Percentiles rank a stretch among this genome's conserved stretches.
These are phyloP conservation scores for Porites lutea DNA, from an alignment of 64 coral and sea anemone genomes.

Conservation along the genomic window DNA sequence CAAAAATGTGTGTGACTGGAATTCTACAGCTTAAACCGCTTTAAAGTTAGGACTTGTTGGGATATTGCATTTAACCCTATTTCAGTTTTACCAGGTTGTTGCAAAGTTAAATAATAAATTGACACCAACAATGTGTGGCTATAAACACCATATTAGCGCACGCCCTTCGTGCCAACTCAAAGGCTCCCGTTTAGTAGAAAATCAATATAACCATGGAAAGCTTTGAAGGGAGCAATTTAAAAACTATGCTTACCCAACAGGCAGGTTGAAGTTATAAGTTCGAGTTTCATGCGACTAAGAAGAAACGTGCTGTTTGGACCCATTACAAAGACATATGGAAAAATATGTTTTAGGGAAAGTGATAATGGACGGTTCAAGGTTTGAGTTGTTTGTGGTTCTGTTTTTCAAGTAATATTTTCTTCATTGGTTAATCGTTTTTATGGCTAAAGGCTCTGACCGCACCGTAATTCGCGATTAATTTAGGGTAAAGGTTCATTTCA, in stretches of 20 bases:
- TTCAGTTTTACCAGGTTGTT: neutral
- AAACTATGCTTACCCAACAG: no score
- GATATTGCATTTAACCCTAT: neutral
- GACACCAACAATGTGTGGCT: neutral
- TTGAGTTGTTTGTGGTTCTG: neutral
- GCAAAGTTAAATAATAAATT: slow-evolving; percentile 13
- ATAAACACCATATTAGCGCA: neutral
- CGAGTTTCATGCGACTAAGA: neutral
- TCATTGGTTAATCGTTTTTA: neutral
- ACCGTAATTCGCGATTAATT: neutral
- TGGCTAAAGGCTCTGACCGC: neutral
- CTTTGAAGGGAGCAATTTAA: no score
- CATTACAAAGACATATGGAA: neutral
- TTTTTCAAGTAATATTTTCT: neutral
- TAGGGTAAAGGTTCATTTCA: neutral
- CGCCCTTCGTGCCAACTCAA: neutral
- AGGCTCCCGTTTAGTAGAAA: neutral
- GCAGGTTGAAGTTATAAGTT: no score
- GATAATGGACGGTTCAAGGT: neutral
- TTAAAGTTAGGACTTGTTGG: neutral
- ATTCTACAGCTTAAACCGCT: neutral
- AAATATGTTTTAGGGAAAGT: neutral
- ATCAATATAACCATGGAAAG: neutral
- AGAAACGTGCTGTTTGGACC: neutral
- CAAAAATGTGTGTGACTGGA: neutral